Evolutionary conservation across 2,113 vertebrate genomes (phyloP), one percentile per base, ranked within the genome.

Genomic region (Prolemur simus): DNA sequence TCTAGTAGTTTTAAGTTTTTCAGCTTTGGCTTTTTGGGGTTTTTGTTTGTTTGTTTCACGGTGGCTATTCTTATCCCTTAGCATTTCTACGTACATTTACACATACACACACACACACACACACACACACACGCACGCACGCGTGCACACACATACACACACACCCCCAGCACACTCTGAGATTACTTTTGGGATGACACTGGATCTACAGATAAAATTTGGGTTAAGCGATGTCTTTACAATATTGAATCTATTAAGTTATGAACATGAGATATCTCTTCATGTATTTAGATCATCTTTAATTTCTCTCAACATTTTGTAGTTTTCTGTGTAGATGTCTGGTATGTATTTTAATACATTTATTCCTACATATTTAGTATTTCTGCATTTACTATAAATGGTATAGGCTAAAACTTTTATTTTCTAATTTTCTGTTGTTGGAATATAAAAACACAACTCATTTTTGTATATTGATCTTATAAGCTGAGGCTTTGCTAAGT

Each of bases 371-470:
- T 88, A 73, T 78, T 88, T 84, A 54, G n/a, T 42, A 25, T 71
- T 92, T 91, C 66, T 80, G 58, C 88, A 64, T 78, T 52, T 63
- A 92, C 14, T 84, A 3, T 56, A 95, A 91, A 69, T 80, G 37
- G 9, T 17, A 52, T 29, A 47, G 29, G 45, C 71, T 64, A 85
- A 32, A 29, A 39, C 56, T 83, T 87, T 49, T 78, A 85, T 88
- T 80, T 91, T 76, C 56, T n/a, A 45, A 63, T 69, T 37, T 13
- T 76, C 84, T 60, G 25, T 68, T 91, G 39, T 54, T 73, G 10
- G 37, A 69, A 29, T 81, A 45, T n/a, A 89, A 42, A 87, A 58
- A 29, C 88, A 42, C 17, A 76, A 42, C 18, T 60, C 21, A n/a
- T 76, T 83, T 69, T 60, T 49, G 11, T 49, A 80, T 32, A 60